Evolutionary conservation across 2,113 vertebrate genomes (phyloP), one percentile per base, ranked within the genome.

Genomic region (Spermophilus dauricus): DNA sequence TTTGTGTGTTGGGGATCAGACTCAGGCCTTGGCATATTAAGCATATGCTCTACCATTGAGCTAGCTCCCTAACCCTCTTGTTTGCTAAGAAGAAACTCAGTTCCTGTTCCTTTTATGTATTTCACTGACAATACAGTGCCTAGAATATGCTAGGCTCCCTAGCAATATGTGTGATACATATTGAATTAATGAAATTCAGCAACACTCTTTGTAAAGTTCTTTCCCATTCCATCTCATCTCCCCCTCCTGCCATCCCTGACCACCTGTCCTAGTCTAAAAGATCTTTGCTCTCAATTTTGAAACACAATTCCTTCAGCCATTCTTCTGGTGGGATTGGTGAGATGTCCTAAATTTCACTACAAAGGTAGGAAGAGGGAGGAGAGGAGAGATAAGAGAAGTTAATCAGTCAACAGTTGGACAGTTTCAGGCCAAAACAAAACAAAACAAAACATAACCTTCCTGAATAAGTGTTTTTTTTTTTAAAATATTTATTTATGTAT

Each of bases 271-370:
- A 78, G 26, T 87, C 37, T 75, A 42, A 91, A 96, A 87, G 48
- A 77, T 69, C 61, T 80, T 96, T 73, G 73, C 78, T 85, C 11
- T 81, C 53, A 72, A 72, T 67, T 84, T 88, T 84, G 42, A 32
- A 92, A 75, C 28, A 88, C 3, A 83, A 37, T 92, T 87, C 51
- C 77, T 73, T 72, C 42, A 93, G 45, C 26, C 63, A n/a, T 80
- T 89, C 73, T 92, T 13, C 51, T 26, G 32, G 32, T 72, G 67
- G 32, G 12, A 10, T n/a, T 22, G 16, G 34, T 20, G 48, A 78
- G 30, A 48, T 32, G 10, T 32, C n/a, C 78, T 58, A 61, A 56
- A 39, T 82, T 39, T 26, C 14, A 61, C n/a, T 39, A 39, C n/a
- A 61, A 82, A 82, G 78, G n/a, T n/a, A 82, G 18, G 77, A 82